A percentile compares a stretch with the other conserved stretches of the same genome.
Conservation (phyloP, 2,797 vertebrate species). For the Xenentodon cancila region DNA sequence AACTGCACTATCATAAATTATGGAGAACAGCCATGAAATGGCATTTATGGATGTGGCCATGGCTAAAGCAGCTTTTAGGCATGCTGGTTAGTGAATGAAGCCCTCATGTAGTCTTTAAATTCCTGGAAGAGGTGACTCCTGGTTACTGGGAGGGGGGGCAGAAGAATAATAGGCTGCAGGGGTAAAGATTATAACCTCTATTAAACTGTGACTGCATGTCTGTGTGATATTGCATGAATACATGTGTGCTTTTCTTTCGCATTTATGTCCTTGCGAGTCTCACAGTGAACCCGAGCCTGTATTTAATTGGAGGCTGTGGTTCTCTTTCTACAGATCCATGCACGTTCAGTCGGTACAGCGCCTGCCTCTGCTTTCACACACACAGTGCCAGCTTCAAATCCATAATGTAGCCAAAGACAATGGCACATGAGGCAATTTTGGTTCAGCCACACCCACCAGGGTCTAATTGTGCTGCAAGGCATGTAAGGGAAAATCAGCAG, state of each 20-base stretch:
- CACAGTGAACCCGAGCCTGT: slow-evolving; percentile 38
- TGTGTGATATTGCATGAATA: slow-evolving; percentile 22
- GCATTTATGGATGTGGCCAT: slow-evolving; percentile 53
- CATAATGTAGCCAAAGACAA: slow-evolving; percentile 64
- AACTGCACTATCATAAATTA: slow-evolving; percentile 62
- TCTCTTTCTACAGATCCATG: slow-evolving; percentile 33
- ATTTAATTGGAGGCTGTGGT: slow-evolving; percentile 58
- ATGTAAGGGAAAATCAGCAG: slow-evolving; percentile 61
- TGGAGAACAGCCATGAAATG: slow-evolving; percentile 62
- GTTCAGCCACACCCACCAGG: slow-evolving; percentile 62
- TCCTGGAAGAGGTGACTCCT: slow-evolving; percentile 52
- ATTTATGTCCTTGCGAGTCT: slow-evolving; percentile 1
- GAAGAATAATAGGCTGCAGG: slow-evolving; percentile 19
- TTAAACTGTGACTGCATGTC: slow-evolving; percentile 29
- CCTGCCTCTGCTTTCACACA: slow-evolving; percentile 19
- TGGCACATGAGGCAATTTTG: slow-evolving; percentile 63
- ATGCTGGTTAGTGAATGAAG: slow-evolving; percentile 57
- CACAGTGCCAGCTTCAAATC: slow-evolving; percentile 52
- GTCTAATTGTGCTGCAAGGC: slow-evolving; percentile 68
- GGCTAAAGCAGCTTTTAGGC: slow-evolving; percentile 58
- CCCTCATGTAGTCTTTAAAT: slow-evolving; percentile 40
- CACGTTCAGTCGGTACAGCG: slow-evolving; percentile 10
- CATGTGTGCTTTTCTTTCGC: slow-evolving; percentile 5
- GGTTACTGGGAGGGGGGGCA: slow-evolving; percentile 11
- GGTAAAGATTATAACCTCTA: slow-evolving; percentile 56